A percentile compares a stretch with the other conserved stretches of the same genome.
These are phyloP conservation scores for Protomyctophum bolini DNA, from an alignment of 2,113 vertebrate genomes.

Conservation along the genomic window DNA sequence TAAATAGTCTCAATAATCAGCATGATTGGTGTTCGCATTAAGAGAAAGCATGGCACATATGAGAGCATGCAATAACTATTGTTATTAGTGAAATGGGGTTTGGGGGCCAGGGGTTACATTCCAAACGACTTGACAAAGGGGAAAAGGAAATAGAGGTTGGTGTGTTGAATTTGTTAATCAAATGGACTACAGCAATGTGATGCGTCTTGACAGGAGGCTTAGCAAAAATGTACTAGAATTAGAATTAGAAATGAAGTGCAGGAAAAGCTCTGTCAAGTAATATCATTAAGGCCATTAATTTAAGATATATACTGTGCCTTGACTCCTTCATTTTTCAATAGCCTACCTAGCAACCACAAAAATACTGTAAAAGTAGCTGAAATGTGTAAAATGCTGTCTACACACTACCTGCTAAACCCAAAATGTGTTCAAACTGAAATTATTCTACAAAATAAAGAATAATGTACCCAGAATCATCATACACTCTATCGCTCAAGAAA, in stretches of 20 bases:
- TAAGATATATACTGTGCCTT: not conserved
- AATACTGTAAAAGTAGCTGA: not conserved
- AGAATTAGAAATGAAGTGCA: not conserved
- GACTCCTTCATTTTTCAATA: not conserved
- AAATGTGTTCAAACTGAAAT: not conserved
- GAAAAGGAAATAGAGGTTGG: slow-evolving; percentile 40
- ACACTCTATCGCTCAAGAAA: not conserved
- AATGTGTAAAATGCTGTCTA: not conserved
- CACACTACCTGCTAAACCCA: not conserved
- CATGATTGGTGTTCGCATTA: slow-evolving; percentile 56
- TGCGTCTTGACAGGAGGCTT: not conserved
- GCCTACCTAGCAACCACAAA: not conserved
- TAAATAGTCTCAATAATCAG: slow-evolving; percentile 57
- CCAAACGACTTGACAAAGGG: slow-evolving; percentile 41
- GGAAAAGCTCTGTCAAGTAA: not conserved
- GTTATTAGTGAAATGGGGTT: slow-evolving; percentile 38
- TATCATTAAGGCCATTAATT: not conserved
- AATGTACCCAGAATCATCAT: not conserved
- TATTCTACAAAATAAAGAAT: not conserved
- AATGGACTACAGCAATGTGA: slow-evolving; percentile 6
- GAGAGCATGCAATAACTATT: slow-evolving; percentile 32
- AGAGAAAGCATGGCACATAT: slow-evolving; percentile 36
- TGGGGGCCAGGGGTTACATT: slow-evolving; percentile 28
- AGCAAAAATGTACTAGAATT: not conserved
- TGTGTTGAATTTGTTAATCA: slow-evolving; percentile 28